Evolutionary conservation across 2,113 vertebrate genomes (phyloP), one percentile per base, ranked within the genome.

Genomic region (Beaufortia kweichowensis): DNA sequence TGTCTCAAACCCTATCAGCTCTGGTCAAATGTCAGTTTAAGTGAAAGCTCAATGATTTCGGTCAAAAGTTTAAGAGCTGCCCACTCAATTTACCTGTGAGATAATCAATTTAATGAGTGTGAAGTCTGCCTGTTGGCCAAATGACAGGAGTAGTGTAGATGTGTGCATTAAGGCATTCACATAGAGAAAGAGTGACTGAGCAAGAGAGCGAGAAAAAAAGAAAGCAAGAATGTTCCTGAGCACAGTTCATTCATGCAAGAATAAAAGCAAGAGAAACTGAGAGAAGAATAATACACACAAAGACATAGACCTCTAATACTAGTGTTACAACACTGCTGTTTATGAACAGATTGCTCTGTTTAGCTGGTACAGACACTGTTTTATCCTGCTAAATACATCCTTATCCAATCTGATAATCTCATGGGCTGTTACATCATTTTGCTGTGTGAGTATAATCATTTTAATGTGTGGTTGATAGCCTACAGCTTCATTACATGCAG

Each of bases 201-300:
- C 53, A 24, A 57, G 53, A 59, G 3, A 71, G 48, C 43, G 4
- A 35, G 19, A 50, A 31, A 70, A 14, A 56, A 29, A 69, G 35
- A 71, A 11, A 68, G 46, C 11, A 69, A 33, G 55, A 59, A 59
- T 59, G 23, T 70, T 56, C 67, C 67, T 24, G 67, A 55, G 67
- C 35, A 70, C 69, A 56, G 57, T 31, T 74, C 71, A 74, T 74
- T 74, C 71, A 74, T 61, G 57, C 55, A 61, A 24, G 71, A 74
- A 62, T 60, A 74, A 74, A 61, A 39, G 70, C 70, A 46, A 39
- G 70, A 48, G 26, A 26, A 74, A 73, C 15, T 17, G 29, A 61
- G 26, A 61, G 57, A 31, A 6, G 35, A 21, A 71, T 56, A 59
- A 33, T 6, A 33, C 31, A 33, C 62, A 64, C 35, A 24, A 9